Conservation (phyloP, 2,888 invertebrate genomes). For the Eupithecia dodoneata region DNA sequence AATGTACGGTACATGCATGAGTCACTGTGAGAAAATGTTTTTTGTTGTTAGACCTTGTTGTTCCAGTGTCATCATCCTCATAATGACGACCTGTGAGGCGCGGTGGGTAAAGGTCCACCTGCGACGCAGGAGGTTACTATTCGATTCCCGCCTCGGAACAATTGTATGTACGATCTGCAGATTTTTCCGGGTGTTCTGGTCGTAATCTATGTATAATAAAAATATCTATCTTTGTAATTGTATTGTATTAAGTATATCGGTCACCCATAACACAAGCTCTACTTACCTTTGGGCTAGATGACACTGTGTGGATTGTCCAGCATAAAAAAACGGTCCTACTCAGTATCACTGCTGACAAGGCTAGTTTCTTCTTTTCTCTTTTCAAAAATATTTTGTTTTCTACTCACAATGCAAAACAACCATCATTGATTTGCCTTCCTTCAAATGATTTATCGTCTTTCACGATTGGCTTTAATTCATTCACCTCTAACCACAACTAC, state of each 20-base stretch:
- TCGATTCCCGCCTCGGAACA: too few relatives aligned
- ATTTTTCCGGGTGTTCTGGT: too few relatives aligned
- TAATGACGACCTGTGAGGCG: too few relatives aligned
- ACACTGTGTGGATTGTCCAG: too few relatives aligned
- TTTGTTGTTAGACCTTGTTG: slow-evolving; percentile 6
- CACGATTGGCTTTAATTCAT: not conserved
- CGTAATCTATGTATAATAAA: too few relatives aligned
- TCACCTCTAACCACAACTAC: not conserved
- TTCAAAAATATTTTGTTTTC: not conserved
- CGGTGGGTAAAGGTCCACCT: too few relatives aligned
- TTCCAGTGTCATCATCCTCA: not conserved
- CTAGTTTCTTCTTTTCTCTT: not conserved
- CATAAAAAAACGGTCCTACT: not conserved
- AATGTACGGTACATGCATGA: slow-evolving; percentile 22
- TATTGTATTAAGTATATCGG: too few relatives aligned
- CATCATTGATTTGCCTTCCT: not conserved
- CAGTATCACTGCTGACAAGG: not conserved
- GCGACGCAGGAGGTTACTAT: too few relatives aligned
- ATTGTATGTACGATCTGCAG: too few relatives aligned
- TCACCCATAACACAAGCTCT: too few relatives aligned
- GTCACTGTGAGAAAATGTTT: slow-evolving; percentile 25
- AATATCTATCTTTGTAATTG: too few relatives aligned
- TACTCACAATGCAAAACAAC: not conserved
- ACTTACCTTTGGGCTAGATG: too few relatives aligned
- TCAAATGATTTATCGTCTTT: not conserved